These are phyloP conservation scores for Aphaenogaster rudis DNA, from an alignment of 1,140 invertebrate genomes.

Conservation along the genomic window DNA sequence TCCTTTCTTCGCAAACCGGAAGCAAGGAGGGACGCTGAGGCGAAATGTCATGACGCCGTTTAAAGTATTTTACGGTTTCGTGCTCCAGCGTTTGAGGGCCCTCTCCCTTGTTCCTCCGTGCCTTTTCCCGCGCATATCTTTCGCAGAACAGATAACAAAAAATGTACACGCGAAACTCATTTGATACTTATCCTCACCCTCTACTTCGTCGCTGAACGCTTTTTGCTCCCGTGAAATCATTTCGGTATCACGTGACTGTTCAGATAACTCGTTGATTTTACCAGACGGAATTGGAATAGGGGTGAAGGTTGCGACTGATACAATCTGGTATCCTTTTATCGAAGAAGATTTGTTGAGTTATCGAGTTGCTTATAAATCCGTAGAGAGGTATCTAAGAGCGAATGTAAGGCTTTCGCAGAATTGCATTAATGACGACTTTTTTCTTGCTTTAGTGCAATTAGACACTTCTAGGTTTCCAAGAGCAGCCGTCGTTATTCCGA, in stretches of 20 bases:
- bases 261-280: conserved; percentile 54
- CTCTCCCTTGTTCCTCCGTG: background rate
- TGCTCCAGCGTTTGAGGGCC: conserved; percentile 20
- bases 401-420: background rate
- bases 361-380: background rate
- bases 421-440: background rate
- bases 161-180: conserved; percentile 71
- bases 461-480: conserved; percentile 17
- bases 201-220: background rate
- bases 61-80: conserved; percentile 70
- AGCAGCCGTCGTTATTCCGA: conserved; percentile 10
- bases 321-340: conserved; percentile 9
- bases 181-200: conserved; percentile 57
- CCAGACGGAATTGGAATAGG: conserved; percentile 17
- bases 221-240: conserved; percentile 35
- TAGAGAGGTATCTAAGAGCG: background rate
- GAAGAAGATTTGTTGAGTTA: conserved; percentile 8
- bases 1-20: conserved; percentile 60
- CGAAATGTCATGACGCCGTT: conserved; percentile 56
- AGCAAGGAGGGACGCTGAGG: conserved; percentile 41
- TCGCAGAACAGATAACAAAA: conserved; percentile 66
- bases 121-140: conserved; percentile 6
- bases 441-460: conserved; percentile 11
- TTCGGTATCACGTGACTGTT: background rate
- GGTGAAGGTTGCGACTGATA: conserved; percentile 18